Base-by-base conservation (phyloP, 2,888 invertebrate genomes). In the Galeruca laticollis region DNA sequence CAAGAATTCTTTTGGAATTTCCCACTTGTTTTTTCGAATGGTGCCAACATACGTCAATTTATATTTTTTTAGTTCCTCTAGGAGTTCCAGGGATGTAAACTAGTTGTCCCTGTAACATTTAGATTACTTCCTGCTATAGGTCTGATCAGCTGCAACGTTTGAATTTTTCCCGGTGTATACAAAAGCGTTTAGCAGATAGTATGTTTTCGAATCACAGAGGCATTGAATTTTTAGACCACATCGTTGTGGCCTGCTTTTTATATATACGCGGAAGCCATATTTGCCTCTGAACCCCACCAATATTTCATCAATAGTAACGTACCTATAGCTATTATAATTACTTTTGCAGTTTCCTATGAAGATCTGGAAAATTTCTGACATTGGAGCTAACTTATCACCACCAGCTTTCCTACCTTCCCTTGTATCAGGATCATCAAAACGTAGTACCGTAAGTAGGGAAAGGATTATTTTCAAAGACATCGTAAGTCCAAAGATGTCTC, bases 1-100 rank as follows among this genome's bases (percentile, higher is more conserved):
- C n/a, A n/a, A n/a, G n/a, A 82, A 81, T 70, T 79, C 73, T 49
- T 62, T 13, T 21, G 80, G 79, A 66, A 80, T 74, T 68, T 79
- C 77, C 37, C 70, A 67, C 73, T 80, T 81, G 62, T 81, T 79
- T 75, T 78, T 80, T 64, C 71, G 73, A 61, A 80, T 62, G 8
- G 77, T 78, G 0, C 79, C 79, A 15, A 79, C 70, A 69, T 75
- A 77, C 8, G 77, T 78, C 21, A 77, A 71, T 57, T n/a, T n/a
- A n/a, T n/a, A n/a, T n/a, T n/a, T n/a, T n/a, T n/a, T n/a, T n/a
- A n/a, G n/a, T n/a, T 70, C 66, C 20, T 70, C 40, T n/a, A 73
- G 69, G 18, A 78, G 70, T 33, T 72, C 72, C 37, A 75, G 63
- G 51, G 73, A 75, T 18, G 74, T 73, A 68, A 73, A 79, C 76